Evolutionary conservation across 1,140 invertebrate genomes (phyloP), one percentile per base, ranked within the genome.

Genomic region (Scaptomyza pallida): DNA sequence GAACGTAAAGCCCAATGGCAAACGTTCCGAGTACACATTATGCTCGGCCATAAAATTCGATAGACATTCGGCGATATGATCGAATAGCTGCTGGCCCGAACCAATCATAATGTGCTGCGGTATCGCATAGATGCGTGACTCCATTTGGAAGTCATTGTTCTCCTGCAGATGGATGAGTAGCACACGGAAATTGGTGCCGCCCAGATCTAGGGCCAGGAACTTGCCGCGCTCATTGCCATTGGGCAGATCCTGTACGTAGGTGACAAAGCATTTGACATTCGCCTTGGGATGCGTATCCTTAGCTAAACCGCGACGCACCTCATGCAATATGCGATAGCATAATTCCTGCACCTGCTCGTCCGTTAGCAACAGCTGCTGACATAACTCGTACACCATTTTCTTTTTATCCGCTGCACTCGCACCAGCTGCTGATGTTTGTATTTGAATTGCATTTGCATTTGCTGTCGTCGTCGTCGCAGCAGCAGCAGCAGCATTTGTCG

Each of bases 161-260:
- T 95, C 95, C 40, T 96, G 94, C 64, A 99, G 92, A 74, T 97
- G 95, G 85, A 99, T 98, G 5, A 99, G 93, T 19, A 99, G 92
- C 3, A 99, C 98, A 73, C 99, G 94, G 93, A 99, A 99, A 92
- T 99, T 99, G 43, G 99, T 99, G 2, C 99, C 99, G 16, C 99
- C 99, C 72, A 99, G 93, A 93, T 99, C 99, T 61, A 99, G 93
- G 5, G 99, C 99, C 79, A 99, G 92, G 92, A 99, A 99, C 93
- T 99, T 97, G 50, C 99, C 99, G 60, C 94, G 93, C 93, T 99
- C 99, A 94, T 96, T 96, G 77, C 99, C 99, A 93, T 98, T 97
- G 6, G 99, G 98, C 65, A 99, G 94, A 91, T 99, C 95, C 91
- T 98, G 96, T 13, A 99, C 98, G 90, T 98, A 99, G 0, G 99